Conservation (phyloP, 2,113 vertebrate species). For the Zosterops borbonicus region DNA sequence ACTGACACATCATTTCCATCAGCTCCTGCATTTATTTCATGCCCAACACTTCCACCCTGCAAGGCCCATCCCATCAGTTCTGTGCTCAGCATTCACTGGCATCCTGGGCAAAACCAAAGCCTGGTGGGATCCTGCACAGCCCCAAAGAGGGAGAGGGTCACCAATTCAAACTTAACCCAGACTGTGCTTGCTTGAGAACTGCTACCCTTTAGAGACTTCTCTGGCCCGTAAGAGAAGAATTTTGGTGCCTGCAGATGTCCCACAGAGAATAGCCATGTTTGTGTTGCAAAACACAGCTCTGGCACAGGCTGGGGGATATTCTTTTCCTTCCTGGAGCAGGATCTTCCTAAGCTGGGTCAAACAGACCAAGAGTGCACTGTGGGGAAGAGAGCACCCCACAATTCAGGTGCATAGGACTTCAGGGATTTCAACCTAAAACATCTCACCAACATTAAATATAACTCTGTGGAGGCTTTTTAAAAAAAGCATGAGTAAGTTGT, state of each 20-base stretch:
- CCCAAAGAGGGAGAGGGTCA: background rate
- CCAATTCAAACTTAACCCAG: background rate
- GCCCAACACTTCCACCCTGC: background rate
- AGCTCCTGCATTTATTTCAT: background rate
- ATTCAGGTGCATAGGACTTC: background rate
- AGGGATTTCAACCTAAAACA: background rate
- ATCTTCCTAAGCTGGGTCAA: background rate
- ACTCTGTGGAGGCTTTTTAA: background rate
- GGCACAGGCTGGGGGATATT: fast-evolving
- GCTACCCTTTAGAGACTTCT: background rate
- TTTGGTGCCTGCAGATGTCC: background rate
- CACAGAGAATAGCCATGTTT: fast-evolving
- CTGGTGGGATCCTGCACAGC: background rate
- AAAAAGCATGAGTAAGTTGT: background rate
- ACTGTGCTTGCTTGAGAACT: background rate
- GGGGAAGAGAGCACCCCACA: background rate
- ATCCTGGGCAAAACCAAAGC: background rate
- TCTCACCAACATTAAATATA: background rate
- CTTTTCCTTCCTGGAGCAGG: background rate
- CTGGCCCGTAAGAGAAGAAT: background rate
- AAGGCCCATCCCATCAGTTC: background rate
- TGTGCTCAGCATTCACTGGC: fast-evolving
- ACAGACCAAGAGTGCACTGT: fast-evolving
- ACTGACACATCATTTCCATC: background rate
- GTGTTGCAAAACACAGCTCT: background rate